Evolutionary conservation across 1,140 invertebrate genomes (phyloP).

Genomic region (Papilio aristodemus): DNA sequence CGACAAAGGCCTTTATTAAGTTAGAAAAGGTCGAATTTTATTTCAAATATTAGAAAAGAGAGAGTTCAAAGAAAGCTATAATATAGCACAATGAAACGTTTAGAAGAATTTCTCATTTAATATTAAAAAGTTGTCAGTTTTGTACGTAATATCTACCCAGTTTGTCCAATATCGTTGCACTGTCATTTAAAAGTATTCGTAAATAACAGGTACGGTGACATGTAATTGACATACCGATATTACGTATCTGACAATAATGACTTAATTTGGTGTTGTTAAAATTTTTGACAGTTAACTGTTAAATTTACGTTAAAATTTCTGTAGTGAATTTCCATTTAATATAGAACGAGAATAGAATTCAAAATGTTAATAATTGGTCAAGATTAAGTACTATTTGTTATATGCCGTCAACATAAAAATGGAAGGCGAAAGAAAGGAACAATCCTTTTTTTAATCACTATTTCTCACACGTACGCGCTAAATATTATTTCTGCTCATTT

Average conservation of each 20-base stretch:
- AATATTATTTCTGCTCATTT: no score
- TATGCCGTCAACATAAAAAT: no score
- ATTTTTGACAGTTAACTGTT: not conserved
- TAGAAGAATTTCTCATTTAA: conserved; percentile 20
- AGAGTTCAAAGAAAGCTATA: conserved; percentile 14
- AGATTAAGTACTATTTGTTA: no score
- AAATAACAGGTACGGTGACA: conserved; percentile 15
- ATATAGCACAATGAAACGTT: not conserved
- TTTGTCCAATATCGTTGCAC: conserved; percentile 9
- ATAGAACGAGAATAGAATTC: no score
- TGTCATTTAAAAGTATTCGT: conserved; percentile 7
- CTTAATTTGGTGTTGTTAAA: not conserved
- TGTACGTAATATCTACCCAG: not conserved
- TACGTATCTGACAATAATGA: not conserved
- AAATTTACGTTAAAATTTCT: not conserved
- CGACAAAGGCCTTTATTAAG: conserved; percentile 8
- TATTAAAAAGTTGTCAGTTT: conserved; percentile 23
- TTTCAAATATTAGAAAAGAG: conserved; percentile 14
- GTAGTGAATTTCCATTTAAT: no score
- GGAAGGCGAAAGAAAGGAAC: no score
- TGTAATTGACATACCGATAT: not conserved
- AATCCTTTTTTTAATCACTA: no score
- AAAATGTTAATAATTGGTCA: no score
- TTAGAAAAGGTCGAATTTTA: not conserved
- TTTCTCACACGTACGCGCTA: no score